phyloP scores from a whole-genome alignment of 2,113 vertebrate genomes.

The Lichenostomus cassidix region DNA sequence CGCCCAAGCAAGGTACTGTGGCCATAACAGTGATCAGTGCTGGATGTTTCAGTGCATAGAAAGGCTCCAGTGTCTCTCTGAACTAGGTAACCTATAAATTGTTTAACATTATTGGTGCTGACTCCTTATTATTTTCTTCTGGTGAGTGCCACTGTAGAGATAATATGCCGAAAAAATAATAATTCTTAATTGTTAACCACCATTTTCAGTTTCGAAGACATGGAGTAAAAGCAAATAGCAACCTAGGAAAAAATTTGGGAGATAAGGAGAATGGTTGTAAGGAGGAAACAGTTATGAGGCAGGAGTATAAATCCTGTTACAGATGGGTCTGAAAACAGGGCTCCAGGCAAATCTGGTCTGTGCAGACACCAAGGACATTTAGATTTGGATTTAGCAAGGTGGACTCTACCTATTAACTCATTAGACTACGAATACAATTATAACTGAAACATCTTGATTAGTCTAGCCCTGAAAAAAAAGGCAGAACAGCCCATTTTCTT shows the following conservation, averaged over 20 bases:
- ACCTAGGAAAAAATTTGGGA: not conserved
- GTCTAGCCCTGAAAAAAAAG: not conserved
- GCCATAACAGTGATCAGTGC: conserved; percentile 26
- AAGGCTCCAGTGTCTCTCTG: conserved; percentile 8
- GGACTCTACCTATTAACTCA: not conserved
- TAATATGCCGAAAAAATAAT: not conserved
- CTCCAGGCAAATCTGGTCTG: not conserved
- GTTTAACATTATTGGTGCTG: not conserved
- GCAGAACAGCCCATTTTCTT: not conserved
- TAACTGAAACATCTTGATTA: not conserved
- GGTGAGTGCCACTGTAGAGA: not conserved
- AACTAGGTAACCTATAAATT: conserved; percentile 45
- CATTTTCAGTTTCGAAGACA: not conserved
- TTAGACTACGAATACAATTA: not conserved
- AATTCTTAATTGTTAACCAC: conserved; percentile 11
- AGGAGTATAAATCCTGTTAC: not conserved
- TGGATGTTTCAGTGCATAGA: not conserved
- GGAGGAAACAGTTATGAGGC: not conserved
- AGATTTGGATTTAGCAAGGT: not conserved
- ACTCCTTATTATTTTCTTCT: conserved; percentile 6
- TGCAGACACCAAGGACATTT: not conserved
- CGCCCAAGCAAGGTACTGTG: not conserved
- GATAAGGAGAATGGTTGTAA: not conserved
- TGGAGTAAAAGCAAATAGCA: not conserved
- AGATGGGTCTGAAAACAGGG: not conserved